Evolutionary conservation across 2,888 invertebrate genomes (phyloP), one percentile per base, ranked within the genome.

Genomic region (Stomorhina lunata): DNA sequence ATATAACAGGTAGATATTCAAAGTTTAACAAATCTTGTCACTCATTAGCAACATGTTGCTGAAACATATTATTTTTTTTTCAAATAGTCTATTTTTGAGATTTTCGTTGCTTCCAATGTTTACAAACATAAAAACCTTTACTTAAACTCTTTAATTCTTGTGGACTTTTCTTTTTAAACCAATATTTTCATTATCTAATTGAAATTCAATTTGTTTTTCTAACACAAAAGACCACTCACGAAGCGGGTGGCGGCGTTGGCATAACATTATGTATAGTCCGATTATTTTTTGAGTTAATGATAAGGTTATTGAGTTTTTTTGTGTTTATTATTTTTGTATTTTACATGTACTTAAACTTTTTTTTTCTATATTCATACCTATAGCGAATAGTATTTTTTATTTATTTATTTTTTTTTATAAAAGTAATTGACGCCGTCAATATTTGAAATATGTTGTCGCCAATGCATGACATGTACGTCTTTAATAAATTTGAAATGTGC

Each of bases 381-480:
- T n/a, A 34, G 25, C 17, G 40, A 37, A 17, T 43, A 15, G 27
- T 25, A 50, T 57, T 71, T n/a, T n/a, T n/a, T n/a, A n/a, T n/a
- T n/a, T n/a, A n/a, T n/a, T n/a, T n/a, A n/a, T n/a, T n/a, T 45
- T 55, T 17, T 78, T 53, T 61, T 72, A 9, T 25, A 63, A 71
- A 69, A 76, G 71, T 78, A 75, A 82, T 82, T 78, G 81, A 82
- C 81, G 69, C 53, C 69, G 79, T 82, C 82, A 82, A 82, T 79
- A 82, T 82, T 82, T 82, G 79, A 82, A 82, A 82, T 82, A 82
- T 82, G 69, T 82, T 82, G 82, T 82, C 82, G 82, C 82, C 82
- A 82, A 75, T 63, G 79, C 75, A 43, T 82, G 82, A 79, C 82
- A 82, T 65, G 69, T 43, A 69, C 69, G 82, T 82, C 82, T 77